Evolutionary conservation across 1,140 invertebrate species (phyloP).

Genomic region (Frieseomelitta varia): DNA sequence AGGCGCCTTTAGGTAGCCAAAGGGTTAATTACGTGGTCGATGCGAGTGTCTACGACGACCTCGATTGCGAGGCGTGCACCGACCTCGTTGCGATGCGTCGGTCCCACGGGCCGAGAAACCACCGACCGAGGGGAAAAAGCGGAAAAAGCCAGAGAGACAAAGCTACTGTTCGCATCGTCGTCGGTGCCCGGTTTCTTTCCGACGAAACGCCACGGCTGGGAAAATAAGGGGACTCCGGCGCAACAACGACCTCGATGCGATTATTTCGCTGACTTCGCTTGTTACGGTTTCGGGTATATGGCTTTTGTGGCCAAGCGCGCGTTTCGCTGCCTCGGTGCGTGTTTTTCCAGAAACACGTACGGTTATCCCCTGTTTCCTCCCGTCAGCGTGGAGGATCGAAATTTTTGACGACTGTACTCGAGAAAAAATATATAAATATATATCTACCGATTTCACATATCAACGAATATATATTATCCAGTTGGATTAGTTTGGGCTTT

Average conservation of each 20-base stretch:
- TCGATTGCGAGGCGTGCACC: constrained; percentile 21
- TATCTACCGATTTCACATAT: too few relatives aligned
- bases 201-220: constrained; percentile 11
- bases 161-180: constrained; percentile 18
- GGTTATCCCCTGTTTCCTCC: not conserved
- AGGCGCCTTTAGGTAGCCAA: too few relatives aligned
- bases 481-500: too few relatives aligned
- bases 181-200: constrained; percentile 13
- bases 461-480: too few relatives aligned
- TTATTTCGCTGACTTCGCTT: constrained; percentile 24
- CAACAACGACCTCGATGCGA: constrained; percentile 3
- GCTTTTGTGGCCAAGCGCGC: not conserved
- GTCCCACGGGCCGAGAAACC: not conserved
- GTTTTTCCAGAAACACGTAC: not conserved
- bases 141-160: constrained; percentile 1
- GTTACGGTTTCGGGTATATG: constrained; percentile 12
- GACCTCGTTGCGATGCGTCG: constrained; percentile 38
- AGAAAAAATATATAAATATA: too few relatives aligned
- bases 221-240: not conserved
- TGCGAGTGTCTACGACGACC: constrained; percentile 24
- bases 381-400: too few relatives aligned
- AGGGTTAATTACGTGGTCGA: constrained; percentile 20
- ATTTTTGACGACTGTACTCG: too few relatives aligned
- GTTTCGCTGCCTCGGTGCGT: not conserved
- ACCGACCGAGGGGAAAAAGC: too few relatives aligned